These are phyloP conservation scores for Peucedramus taeniatus DNA, from an alignment of 2,113 vertebrate species.

Conservation along the genomic window DNA sequence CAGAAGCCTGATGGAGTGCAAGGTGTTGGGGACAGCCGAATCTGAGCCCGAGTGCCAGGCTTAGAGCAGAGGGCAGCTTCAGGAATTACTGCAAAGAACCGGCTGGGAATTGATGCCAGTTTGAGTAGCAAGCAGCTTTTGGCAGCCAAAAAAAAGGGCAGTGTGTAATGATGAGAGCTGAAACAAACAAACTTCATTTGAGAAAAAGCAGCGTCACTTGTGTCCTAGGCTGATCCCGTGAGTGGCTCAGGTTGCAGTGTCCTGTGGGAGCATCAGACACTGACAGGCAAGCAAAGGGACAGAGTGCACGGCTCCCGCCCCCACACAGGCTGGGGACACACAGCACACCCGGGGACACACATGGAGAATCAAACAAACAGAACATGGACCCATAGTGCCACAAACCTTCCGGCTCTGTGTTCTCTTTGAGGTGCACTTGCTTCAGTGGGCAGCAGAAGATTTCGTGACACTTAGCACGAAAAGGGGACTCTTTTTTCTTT, in stretches of 20 bases:
- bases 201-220: conserved; percentile 46
- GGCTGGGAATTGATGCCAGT: conserved; percentile 12
- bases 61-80: conserved; percentile 57
- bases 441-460: conserved; percentile 99
- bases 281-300: conserved; percentile 65
- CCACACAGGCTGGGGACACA: conserved; percentile 65
- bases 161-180: conserved; percentile 65
- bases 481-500: conserved; percentile 99
- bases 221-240: neutral
- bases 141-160: conserved; percentile 68
- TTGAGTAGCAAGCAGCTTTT: conserved; percentile 72
- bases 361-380: conserved; percentile 66
- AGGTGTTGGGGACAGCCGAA: conserved; percentile 22
- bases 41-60: conserved; percentile 42
- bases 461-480: conserved; percentile 99
- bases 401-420: conserved; percentile 98
- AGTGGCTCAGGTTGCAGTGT: neutral
- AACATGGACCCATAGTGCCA: conserved; percentile 80
- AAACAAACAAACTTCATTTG: conserved; percentile 58
- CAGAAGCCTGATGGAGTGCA: conserved; percentile 74
- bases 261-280: conserved; percentile 46
- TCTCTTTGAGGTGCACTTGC: conserved; percentile 98
- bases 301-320: conserved; percentile 36
- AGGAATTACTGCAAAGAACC: conserved; percentile 1
- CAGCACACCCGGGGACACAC: conserved; percentile 74